Conservation (phyloP, 2,888 invertebrate species). For the Dasysyrphus tricinctus region DNA sequence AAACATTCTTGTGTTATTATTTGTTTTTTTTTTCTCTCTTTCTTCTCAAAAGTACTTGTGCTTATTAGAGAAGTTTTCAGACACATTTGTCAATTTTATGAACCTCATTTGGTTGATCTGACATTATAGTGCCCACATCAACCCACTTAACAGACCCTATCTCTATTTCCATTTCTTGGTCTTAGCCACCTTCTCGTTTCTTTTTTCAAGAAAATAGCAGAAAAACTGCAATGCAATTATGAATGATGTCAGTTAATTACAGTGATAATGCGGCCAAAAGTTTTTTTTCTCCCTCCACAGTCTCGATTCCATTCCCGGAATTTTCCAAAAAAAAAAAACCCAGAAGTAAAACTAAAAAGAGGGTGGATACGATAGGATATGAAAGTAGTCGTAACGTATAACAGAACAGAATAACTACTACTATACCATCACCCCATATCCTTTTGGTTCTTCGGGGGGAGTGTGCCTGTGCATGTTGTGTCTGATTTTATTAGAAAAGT, state of each 20-base stretch:
- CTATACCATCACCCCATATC: conserved; percentile 7
- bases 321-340: background rate
- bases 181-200: background rate
- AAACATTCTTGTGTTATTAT: conserved; percentile 3
- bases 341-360: conserved; percentile 14
- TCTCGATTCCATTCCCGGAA: background rate
- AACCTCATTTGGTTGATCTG: conserved; percentile 73
- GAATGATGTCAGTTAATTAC: conserved; percentile 75
- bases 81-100: conserved; percentile 76
- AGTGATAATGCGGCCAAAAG: conserved; percentile 74
- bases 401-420: background rate
- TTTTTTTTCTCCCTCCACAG: conserved; percentile 37
- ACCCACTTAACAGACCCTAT: background rate
- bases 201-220: background rate
- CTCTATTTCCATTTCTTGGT: background rate
- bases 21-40: too few species aligned
- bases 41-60: background rate
- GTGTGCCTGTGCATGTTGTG: conserved; percentile 50
- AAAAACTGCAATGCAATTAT: conserved; percentile 72
- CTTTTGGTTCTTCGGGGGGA: background rate
- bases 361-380: background rate
- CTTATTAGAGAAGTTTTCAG: conserved; percentile 72
- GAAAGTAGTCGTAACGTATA: conserved; percentile 6
- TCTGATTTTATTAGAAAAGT: conserved; percentile 74
- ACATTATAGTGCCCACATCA: conserved; percentile 24